Conservation (phyloP, 2,888 invertebrate species). For the Diaperis boleti region DNA sequence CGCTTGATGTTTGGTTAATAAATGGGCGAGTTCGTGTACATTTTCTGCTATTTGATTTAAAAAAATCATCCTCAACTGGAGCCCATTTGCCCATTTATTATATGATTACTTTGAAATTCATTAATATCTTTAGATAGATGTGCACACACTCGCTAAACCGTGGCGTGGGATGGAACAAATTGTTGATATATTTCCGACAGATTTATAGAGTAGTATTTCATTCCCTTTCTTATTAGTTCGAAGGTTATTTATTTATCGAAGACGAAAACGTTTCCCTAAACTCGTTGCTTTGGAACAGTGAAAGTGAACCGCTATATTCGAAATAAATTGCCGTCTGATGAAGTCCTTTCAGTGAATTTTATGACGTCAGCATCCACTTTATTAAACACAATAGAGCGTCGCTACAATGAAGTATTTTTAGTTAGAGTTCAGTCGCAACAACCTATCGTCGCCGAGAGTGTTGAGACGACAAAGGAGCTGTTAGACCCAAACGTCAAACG, state of each 20-base stretch:
- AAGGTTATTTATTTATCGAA: neutral
- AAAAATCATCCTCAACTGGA: no score
- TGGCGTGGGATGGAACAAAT: no score
- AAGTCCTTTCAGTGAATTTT: slow-evolving; percentile 6
- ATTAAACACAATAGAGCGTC: slow-evolving; percentile 4
- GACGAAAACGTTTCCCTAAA: neutral
- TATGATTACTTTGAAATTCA: no score
- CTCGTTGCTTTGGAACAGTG: neutral
- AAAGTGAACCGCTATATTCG: neutral
- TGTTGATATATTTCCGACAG: neutral
- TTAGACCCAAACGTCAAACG: neutral
- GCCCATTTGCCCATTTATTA: no score
- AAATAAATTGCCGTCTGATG: slow-evolving; percentile 9
- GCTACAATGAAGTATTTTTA: slow-evolving; percentile 8
- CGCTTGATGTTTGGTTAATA: neutral
- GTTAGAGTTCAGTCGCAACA: neutral
- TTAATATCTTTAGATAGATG: no score
- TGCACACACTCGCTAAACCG: no score
- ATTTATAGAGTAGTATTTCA: no score
- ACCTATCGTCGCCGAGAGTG: neutral
- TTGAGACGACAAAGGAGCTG: neutral
- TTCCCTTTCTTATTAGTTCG: no score
- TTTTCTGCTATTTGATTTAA: no score
- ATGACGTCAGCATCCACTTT: slow-evolving; percentile 4
- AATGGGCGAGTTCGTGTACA: neutral